These are phyloP conservation scores for Argyresthia albistria DNA, from an alignment of 2,888 invertebrate species.

Conservation along the genomic window DNA sequence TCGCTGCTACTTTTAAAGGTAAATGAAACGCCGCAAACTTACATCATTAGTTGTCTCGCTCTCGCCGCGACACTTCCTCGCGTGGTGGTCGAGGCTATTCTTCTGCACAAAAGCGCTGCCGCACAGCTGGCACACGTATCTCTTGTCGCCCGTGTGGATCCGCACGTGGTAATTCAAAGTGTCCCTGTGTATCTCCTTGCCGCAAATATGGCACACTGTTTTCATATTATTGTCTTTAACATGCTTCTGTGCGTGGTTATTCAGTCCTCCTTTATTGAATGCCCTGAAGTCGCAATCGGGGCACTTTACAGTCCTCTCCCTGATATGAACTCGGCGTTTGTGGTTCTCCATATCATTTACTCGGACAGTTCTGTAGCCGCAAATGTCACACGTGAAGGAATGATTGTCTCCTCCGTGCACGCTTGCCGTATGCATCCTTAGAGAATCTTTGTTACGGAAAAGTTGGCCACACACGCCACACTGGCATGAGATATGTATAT, in stretches of 20 bases:
- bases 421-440: neutral
- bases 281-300: constrained; percentile 20
- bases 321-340: constrained; percentile 22
- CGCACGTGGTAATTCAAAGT: too few species aligned
- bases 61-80: too few species aligned
- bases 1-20: too few species aligned
- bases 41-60: too few species aligned
- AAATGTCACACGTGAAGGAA: neutral
- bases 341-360: constrained; percentile 12
- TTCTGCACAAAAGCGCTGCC: constrained; percentile 6
- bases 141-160: constrained; percentile 44
- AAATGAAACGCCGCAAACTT: too few species aligned
- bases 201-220: too few species aligned
- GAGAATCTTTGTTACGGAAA: neutral
- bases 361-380: neutral
- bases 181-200: too few species aligned
- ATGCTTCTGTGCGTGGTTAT: constrained; percentile 15
- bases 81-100: neutral
- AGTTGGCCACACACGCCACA: neutral
- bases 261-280: constrained; percentile 9
- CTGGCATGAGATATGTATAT: neutral
- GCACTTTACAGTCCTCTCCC: constrained; percentile 20
- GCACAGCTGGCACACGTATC: constrained; percentile 32
- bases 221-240: constrained; percentile 16
- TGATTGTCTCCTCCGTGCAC: constrained; percentile 2